phyloP scores from a whole-genome alignment of 2,113 vertebrate species.

The Megaceryle maxima region DNA sequence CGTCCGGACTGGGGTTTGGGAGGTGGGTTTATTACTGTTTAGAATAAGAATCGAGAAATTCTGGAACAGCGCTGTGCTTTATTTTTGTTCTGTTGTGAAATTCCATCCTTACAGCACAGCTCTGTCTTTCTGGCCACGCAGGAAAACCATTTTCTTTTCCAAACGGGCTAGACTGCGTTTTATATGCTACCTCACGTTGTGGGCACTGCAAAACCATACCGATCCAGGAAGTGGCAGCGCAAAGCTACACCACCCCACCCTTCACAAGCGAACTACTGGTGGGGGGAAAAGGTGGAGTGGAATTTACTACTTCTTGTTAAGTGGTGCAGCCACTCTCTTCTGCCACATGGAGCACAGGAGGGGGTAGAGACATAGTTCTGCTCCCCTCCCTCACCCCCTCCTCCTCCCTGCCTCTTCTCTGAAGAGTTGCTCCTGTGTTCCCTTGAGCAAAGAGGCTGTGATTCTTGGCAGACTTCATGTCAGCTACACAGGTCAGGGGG shows the following conservation, averaged over 20 bases:
- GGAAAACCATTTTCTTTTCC: constrained; percentile 11
- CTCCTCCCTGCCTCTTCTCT: neutral
- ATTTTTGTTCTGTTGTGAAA: constrained; percentile 66
- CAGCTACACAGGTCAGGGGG: constrained; percentile 64
- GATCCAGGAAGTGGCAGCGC: fast-evolving
- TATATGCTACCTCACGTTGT: neutral
- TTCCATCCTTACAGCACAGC: constrained; percentile 25
- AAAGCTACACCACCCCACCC: neutral
- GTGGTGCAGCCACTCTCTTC: constrained; percentile 8
- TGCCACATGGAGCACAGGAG: constrained; percentile 36
- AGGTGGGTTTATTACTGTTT: constrained; percentile 46
- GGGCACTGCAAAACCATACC: neutral
- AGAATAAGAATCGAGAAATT: constrained; percentile 44
- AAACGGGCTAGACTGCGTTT: neutral
- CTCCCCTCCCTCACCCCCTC: no score
- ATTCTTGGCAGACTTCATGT: constrained; percentile 63
- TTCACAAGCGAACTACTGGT: neutral
- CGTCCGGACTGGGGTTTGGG: constrained; percentile 22
- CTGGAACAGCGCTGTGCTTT: neutral
- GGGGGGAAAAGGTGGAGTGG: neutral
- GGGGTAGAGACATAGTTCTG: constrained; percentile 18
- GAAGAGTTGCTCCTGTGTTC: constrained; percentile 53
- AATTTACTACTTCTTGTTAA: constrained; percentile 42
- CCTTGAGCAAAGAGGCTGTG: constrained; percentile 56
- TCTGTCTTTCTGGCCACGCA: neutral